phyloP scores from a whole-genome alignment of 2,888 invertebrate species.

The Amblyteles armatorius region DNA sequence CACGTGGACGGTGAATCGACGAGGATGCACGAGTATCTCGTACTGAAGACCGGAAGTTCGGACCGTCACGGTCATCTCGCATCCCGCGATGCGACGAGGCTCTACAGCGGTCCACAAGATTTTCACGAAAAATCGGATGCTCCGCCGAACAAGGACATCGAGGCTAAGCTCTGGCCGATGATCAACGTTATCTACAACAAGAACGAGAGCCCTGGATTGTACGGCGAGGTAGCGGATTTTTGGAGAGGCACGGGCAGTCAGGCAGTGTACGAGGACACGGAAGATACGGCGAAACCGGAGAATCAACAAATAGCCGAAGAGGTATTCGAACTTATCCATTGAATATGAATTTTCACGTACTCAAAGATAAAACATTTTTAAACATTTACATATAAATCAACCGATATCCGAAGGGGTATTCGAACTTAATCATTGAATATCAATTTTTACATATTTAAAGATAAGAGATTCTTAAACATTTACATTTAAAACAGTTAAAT shows the following conservation, averaged over 20 bases:
- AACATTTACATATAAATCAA: not conserved
- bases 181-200: constrained; percentile 68
- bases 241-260: constrained; percentile 72
- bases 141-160: constrained; percentile 31
- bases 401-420: constrained; percentile 42
- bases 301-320: constrained; percentile 45
- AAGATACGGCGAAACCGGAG: constrained; percentile 53
- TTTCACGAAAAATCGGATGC: constrained; percentile 31
- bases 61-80: constrained; percentile 77
- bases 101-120: constrained; percentile 57
- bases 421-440: no score
- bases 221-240: constrained; percentile 78
- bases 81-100: constrained; percentile 43
- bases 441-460: no score
- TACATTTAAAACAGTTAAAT: no score
- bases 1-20: constrained; percentile 73
- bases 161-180: constrained; percentile 56
- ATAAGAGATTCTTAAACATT: no score
- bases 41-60: constrained; percentile 74
- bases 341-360: not conserved
- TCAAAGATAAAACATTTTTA: not conserved
- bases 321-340: constrained; percentile 9
- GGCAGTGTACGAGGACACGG: constrained; percentile 49
- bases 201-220: constrained; percentile 80
- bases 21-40: constrained; percentile 77